These are phyloP conservation scores for Caiman crocodilus DNA, from an alignment of 2,797 vertebrate species.

Conservation along the genomic window DNA sequence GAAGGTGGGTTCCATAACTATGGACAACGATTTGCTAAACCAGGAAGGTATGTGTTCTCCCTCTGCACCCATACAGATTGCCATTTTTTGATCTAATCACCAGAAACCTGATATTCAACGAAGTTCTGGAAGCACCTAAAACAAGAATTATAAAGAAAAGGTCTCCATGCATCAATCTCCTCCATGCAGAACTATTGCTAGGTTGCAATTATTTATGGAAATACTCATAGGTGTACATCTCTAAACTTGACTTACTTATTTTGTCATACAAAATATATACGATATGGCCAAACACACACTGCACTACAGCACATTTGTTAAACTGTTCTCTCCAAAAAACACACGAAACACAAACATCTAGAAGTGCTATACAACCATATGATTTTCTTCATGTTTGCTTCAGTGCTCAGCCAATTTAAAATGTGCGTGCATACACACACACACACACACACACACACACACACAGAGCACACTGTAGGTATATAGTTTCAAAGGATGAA, in stretches of 20 bases:
- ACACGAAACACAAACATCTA: not conserved
- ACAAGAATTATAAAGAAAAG: not conserved
- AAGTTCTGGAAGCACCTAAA: not conserved
- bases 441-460: not conserved
- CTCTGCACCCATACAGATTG: not conserved
- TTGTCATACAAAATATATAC: conserved; percentile 15
- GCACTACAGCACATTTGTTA: not conserved
- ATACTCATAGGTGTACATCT: not conserved
- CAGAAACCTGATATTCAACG: not conserved
- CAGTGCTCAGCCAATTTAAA: not conserved
- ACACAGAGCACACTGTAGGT: not conserved
- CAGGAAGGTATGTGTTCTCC: not conserved
- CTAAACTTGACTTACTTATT: not conserved
- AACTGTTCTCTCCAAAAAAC: not conserved
- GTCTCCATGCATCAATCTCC: not conserved
- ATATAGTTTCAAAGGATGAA: no score
- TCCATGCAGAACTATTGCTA: not conserved
- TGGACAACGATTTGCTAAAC: conserved; percentile 10
- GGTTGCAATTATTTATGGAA: not conserved
- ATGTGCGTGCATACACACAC: not conserved
- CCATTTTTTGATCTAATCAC: not conserved
- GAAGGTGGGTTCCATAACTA: not conserved
- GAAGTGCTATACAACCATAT: not conserved
- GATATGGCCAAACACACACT: conserved; percentile 5
- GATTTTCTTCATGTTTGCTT: conserved; percentile 22